These are phyloP conservation scores for Galeopterus variegatus DNA, from an alignment of 2,113 vertebrate species.

Conservation along the genomic window DNA sequence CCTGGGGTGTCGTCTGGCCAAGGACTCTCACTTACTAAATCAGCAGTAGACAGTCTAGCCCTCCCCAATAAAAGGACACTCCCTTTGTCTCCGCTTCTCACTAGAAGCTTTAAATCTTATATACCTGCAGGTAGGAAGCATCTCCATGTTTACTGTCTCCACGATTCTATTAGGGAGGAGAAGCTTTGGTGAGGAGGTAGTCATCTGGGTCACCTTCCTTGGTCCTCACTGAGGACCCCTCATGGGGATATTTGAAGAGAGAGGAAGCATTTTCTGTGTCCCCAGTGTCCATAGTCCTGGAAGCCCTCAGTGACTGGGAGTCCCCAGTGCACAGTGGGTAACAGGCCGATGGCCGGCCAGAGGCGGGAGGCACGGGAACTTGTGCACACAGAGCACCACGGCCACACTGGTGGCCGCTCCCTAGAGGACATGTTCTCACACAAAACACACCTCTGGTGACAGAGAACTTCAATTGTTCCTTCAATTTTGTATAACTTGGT, in stretches of 20 bases:
- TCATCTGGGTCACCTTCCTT: neutral
- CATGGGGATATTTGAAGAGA: neutral
- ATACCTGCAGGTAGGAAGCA: neutral
- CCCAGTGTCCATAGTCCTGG: neutral
- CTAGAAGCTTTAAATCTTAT: neutral
- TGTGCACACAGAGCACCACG: no score
- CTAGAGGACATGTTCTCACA: neutral
- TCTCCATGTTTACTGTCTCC: neutral
- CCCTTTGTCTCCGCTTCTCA: neutral
- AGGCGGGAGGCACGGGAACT: rapidly evolving
- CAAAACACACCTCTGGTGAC: neutral
- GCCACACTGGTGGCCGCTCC: rapidly evolving
- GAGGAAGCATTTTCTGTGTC: neutral
- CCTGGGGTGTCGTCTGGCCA: neutral
- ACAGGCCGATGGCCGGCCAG: rapidly evolving
- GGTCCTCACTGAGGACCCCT: neutral
- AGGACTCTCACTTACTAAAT: no score
- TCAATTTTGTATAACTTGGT: neutral
- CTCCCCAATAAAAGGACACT: neutral
- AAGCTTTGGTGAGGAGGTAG: no score
- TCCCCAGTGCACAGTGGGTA: rapidly evolving
- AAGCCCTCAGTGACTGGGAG: neutral
- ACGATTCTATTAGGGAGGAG: neutral
- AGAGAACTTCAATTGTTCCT: neutral
- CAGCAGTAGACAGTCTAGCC: rapidly evolving